Evolutionary conservation across 2,888 invertebrate genomes (phyloP).

Genomic region (Chloroclystis v-ata): DNA sequence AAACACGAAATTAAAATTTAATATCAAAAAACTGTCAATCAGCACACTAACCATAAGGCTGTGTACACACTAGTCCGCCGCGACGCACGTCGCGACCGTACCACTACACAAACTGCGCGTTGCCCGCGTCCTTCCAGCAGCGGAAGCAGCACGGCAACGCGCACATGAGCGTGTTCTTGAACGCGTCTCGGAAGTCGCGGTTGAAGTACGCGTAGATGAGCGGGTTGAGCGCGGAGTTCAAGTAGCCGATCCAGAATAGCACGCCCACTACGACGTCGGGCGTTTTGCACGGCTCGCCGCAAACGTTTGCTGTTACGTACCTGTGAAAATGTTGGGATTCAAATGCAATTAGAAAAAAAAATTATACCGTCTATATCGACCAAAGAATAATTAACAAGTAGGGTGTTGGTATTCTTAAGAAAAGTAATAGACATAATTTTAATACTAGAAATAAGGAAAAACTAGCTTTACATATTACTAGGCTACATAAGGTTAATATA

Average conservation of each 20-base stretch:
- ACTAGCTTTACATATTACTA: no score
- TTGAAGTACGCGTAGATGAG: conserved; percentile 99
- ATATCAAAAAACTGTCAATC: not conserved
- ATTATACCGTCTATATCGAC: no score
- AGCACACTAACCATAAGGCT: conserved; percentile 8
- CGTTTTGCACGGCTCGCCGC: conserved; percentile 89
- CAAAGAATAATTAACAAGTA: no score
- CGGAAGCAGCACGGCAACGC: conserved; percentile 89
- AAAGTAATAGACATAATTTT: no score
- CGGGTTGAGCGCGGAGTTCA: conserved; percentile 84
- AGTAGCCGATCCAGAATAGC: conserved; percentile 98
- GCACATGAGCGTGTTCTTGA: conserved; percentile 92
- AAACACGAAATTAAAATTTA: no score
- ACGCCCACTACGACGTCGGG: conserved; percentile 92
- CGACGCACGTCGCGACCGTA: conserved; percentile 23
- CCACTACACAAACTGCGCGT: conserved; percentile 76
- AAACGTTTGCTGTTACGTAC: conserved; percentile 90
- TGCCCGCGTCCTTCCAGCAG: conserved; percentile 83
- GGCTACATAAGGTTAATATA: no score
- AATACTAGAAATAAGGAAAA: no score
- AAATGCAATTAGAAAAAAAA: no score
- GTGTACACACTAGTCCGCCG: conserved; percentile 10
- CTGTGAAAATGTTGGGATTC: conserved; percentile 71
- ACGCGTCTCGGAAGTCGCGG: conserved; percentile 97
- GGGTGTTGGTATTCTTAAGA: no score